Evolutionary conservation across 1,140 invertebrate species (phyloP), one percentile per base, ranked within the genome.

Genomic region (Drosophila obscura): DNA sequence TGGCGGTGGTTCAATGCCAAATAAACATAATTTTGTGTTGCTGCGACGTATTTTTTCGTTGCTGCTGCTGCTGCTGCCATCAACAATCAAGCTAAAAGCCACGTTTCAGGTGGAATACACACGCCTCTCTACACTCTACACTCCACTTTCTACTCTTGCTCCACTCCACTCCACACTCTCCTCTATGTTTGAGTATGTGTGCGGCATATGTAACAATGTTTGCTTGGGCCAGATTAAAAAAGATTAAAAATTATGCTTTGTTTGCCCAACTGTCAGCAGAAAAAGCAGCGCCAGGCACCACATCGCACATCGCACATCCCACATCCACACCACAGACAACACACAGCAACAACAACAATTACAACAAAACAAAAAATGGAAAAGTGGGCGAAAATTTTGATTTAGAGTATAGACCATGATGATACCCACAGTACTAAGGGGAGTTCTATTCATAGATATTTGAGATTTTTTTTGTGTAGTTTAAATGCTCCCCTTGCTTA

Each of bases 171-270:
- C 43, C 31, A 19, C 31, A 26, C 9, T 35, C 45, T 35, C 8
- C 13, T 35, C 49, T 43, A 5, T 26, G 19, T 31, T 41, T 35
- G 45, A 46, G 53, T 48, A 45, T 51, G 56, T 48, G 43, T 26
- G 58, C 56, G 59, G 83, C 83, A 87, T 87, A 83, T 87, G 83
- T 88, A 88, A 88, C 83, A 79, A 65, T 88, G 83, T 88, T 88
- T 88, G 83, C 83, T 53, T 39, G 52, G 79, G 75, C 75, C 84
- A 88, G 83, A 88, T 88, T 88, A 88, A 88, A 88, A 88, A 88
- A 88, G 83, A 88, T 88, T 88, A 88, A 88, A 88, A 88, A 88
- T 88, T 88, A 88, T 88, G 84, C 76, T 89, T 88, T 87, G 82
- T 87, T 87, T 87, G 82, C 84, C 67, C 79, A 89, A 83, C 84